Conservation (phyloP, 2,888 invertebrate genomes). For the Uropetala carovei region DNA sequence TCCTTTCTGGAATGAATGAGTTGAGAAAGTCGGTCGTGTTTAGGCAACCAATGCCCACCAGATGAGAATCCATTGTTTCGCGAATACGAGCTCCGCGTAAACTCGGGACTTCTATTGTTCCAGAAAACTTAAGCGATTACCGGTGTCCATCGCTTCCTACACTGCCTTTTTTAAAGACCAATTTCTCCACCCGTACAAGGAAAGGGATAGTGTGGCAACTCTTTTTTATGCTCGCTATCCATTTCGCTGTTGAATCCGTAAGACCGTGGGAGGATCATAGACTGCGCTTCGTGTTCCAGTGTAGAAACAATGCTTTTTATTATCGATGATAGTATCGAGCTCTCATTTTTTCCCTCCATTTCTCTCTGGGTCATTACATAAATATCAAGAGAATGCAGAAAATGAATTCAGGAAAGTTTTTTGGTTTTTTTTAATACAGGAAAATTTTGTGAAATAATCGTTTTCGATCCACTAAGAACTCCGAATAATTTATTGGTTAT, state of each 20-base stretch:
- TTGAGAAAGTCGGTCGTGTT: neutral
- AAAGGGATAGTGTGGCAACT: neutral
- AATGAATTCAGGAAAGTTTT: too few species aligned
- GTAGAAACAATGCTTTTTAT: neutral
- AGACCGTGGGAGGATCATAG: too few species aligned
- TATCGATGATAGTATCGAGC: neutral
- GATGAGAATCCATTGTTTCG: constrained; percentile 40
- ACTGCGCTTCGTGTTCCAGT: neutral
- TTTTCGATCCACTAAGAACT: too few species aligned
- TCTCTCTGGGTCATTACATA: too few species aligned
- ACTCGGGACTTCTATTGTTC: neutral
- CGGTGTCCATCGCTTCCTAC: constrained; percentile 22
- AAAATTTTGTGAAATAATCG: too few species aligned
- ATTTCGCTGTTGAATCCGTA: neutral
- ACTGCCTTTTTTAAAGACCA: neutral
- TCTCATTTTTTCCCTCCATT: neutral
- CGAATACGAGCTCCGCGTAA: neutral
- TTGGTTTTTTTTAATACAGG: too few species aligned
- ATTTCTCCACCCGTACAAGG: neutral
- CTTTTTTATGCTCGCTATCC: neutral
- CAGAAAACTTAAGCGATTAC: constrained; percentile 36
- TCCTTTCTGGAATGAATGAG: neutral
- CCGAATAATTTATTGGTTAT: too few species aligned
- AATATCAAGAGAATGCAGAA: too few species aligned
- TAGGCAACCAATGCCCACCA: neutral